Evolutionary conservation across 2,797 vertebrate species (phyloP).

Genomic region (Eidolon dupreanum): DNA sequence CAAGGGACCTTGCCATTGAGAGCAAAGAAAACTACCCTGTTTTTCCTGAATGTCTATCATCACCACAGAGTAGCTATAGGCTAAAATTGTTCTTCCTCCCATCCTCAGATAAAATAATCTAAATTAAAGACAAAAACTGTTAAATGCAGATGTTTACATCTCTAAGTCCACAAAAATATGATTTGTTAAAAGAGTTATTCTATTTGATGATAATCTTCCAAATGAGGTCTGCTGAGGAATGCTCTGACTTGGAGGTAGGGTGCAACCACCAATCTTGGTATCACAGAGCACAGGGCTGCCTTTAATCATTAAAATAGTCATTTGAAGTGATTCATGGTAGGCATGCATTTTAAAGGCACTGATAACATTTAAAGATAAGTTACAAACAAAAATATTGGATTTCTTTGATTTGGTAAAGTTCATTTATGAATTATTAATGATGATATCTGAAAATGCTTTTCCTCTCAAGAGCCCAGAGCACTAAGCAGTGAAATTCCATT

Average conservation of each 20-base stretch:
- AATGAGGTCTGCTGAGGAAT: not conserved
- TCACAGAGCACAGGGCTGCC: not conserved
- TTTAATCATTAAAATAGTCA: not conserved
- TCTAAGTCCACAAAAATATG: not conserved
- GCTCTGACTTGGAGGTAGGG: not conserved
- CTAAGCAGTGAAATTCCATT: conserved; percentile 22
- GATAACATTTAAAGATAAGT: conserved; percentile 30
- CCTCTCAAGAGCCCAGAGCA: not conserved
- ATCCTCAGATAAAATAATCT: not conserved
- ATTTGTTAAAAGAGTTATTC: not conserved
- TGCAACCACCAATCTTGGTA: not conserved
- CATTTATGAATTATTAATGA: conserved; percentile 61
- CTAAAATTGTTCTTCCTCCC: not conserved
- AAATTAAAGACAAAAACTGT: conserved; percentile 12
- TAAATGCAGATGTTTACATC: not conserved
- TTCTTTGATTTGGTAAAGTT: conserved; percentile 32
- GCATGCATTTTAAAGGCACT: conserved; percentile 24
- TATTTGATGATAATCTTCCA: not conserved
- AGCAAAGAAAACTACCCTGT: not conserved
- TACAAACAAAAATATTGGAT: conserved; percentile 51
- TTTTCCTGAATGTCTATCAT: not conserved
- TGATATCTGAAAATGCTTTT: conserved; percentile 50
- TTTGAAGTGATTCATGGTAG: not conserved
- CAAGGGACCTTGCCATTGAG: not conserved
- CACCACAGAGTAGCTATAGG: not conserved